A percentile compares a stretch with the other conserved stretches of the same genome.
phyloP scores from a whole-genome alignment of 2,888 invertebrate species.

The Auanema sp. region DNA sequence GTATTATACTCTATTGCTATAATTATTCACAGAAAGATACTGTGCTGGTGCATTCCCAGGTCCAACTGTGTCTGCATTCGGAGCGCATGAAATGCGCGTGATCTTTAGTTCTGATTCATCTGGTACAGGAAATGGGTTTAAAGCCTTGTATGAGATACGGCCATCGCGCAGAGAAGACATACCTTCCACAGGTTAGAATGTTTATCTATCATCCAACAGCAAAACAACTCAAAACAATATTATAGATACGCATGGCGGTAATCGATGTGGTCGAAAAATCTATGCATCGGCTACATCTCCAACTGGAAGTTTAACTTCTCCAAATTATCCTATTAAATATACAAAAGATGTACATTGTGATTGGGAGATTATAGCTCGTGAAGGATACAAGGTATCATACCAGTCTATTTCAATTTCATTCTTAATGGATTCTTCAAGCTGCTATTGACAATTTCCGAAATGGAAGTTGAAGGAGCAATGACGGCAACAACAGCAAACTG shows the following conservation, averaged over 20 bases:
- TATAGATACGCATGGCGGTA: constrained; percentile 1
- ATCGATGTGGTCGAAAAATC: constrained; percentile 33
- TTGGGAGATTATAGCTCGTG: constrained; percentile 78
- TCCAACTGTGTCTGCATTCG: constrained; percentile 87
- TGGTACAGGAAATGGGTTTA: constrained; percentile 90
- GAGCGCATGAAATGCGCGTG: constrained; percentile 83
- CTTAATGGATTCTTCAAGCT: constrained; percentile 67
- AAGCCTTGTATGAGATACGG: constrained; percentile 90
- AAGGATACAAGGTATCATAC: constrained; percentile 37
- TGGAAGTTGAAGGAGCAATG: constrained; percentile 83
- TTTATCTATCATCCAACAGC: neutral
- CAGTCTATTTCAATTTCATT: neutral
- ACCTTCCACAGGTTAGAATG: constrained; percentile 25
- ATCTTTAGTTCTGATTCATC: constrained; percentile 84
- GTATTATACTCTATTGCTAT: too few relatives aligned
- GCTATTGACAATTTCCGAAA: constrained; percentile 85
- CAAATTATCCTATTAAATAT: constrained; percentile 87
- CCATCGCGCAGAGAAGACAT: constrained; percentile 52
- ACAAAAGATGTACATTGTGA: constrained; percentile 84
- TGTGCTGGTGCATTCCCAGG: constrained; percentile 89
- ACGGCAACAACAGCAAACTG: constrained; percentile 38
- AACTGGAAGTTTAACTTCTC: constrained; percentile 72
- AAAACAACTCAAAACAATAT: too few relatives aligned
- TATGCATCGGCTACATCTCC: constrained; percentile 30
- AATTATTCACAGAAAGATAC: constrained; percentile 71